A percentile compares a stretch with the other conserved stretches of the same genome.
These are phyloP conservation scores for Peromyscus aztecus DNA, from an alignment of 2,797 vertebrate species.

Conservation along the genomic window DNA sequence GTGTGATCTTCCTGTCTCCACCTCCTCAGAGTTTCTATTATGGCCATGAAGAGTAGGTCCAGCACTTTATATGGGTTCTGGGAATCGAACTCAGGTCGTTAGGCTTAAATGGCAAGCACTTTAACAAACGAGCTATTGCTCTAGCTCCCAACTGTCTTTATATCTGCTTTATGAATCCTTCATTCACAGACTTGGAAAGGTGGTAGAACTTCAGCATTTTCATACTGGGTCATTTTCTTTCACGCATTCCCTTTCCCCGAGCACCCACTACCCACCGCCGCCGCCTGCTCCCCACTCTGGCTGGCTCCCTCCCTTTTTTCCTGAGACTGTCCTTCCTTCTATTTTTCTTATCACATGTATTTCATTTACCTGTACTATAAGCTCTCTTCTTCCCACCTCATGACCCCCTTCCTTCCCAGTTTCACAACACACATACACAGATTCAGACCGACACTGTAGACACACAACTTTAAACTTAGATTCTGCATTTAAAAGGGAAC, in stretches of 20 bases:
- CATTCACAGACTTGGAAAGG: neutral
- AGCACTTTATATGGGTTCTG: neutral
- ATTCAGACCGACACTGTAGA: neutral
- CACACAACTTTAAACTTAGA: neutral
- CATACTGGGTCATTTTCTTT: neutral
- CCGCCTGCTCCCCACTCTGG: neutral
- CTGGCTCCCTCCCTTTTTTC: neutral
- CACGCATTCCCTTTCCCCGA: neutral
- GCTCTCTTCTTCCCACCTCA: neutral
- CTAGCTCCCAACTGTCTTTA: neutral
- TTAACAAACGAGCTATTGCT: neutral
- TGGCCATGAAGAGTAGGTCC: neutral
- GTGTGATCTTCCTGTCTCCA: neutral
- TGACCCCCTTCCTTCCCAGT: neutral
- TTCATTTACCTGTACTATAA: neutral
- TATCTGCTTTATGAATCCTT: neutral
- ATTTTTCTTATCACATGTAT: neutral
- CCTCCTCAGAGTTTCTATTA: neutral
- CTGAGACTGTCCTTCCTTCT: neutral
- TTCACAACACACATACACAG: neutral
- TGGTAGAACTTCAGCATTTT: too few relatives aligned
- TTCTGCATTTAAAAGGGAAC: neutral
- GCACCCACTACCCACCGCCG: fast-evolving
- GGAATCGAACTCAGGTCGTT: neutral
- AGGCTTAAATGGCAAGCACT: neutral